Evolutionary conservation across 2,888 invertebrate species (phyloP).

Genomic region (Oithona nana): DNA sequence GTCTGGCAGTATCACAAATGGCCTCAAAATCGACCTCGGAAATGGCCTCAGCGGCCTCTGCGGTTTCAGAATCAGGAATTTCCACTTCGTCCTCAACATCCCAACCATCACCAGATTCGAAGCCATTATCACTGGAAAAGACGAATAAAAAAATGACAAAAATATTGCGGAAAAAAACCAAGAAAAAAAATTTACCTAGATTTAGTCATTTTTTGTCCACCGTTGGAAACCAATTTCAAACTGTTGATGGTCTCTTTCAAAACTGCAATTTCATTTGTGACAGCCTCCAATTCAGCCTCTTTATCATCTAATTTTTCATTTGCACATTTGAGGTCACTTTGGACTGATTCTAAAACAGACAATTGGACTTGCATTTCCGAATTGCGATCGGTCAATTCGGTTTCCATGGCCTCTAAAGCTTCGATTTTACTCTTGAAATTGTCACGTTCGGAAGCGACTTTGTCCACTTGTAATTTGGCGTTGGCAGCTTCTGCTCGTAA

Average conservation of each 20-base stretch:
- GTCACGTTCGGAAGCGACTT: conserved; percentile 2
- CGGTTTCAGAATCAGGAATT: neutral
- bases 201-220: neutral
- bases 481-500: conserved; percentile 11
- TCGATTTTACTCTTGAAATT: neutral
- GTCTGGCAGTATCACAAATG: neutral
- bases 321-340: neutral
- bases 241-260: neutral
- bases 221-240: neutral
- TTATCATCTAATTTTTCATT: neutral
- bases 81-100: neutral
- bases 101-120: neutral
- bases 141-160: too few relatives aligned
- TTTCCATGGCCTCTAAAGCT: conserved; percentile 8
- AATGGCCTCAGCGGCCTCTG: neutral
- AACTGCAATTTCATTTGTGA: neutral
- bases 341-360: neutral
- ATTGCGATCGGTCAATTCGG: neutral
- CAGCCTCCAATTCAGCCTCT: conserved; percentile 1
- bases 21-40: neutral
- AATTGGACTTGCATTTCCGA: neutral
- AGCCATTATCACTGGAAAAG: neutral
- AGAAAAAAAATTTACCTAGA: too few relatives aligned
- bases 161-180: too few relatives aligned
- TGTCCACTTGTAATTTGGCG: conserved; percentile 9